Base-by-base conservation (phyloP, 23 tunicate species). In the Botrylloides violaceus region DNA sequence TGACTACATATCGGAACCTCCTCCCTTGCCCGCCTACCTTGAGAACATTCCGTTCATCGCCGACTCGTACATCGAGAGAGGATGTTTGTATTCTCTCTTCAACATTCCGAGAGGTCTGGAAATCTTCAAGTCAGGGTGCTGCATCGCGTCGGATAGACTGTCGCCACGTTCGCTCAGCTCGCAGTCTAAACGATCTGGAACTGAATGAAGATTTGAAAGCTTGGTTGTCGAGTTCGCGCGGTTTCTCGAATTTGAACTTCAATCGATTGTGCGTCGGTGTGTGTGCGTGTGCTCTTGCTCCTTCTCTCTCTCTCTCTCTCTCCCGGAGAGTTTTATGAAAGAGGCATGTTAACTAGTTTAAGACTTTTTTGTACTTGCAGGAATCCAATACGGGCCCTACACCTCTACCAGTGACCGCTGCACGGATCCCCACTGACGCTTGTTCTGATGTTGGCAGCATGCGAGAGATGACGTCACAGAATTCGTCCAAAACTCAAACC, bases 51-150 rank as follows among this genome's bases (percentile, higher is more conserved):
- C 77, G 71, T 60, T 80, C 15, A 79, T 49, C 18, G 77, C 81
- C 30, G 70, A 73, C 58, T 86, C 94, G 36, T 86, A 86, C 85
- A 86, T 86, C 2, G 94, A 86, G 32, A 86, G 57, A 2, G 94
- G 94, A 72, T 86, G 94, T 49, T 86, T 86, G 73, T 86, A 86
- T 72, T 86, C 94, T 48, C 80, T 49, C 25, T 65, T 66, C 32
- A 86, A 29, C 19, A 86, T 57, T n/a, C 94, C 85, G 24, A 86
- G 73, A n/a, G 94, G 85, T 33, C 70, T 65, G 0, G 55, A 23
- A 21, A 86, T 80, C 23, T 49, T 58, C 4, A 86, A 26, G 3
- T 58, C 71, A 1, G 94, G 94, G 57, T 86, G 84, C 3, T 59
- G 73, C 4, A 86, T 32, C 0, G 94, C 68, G 31, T 84, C 83